Evolutionary conservation across 2,888 invertebrate genomes (phyloP), one percentile per base, ranked within the genome.

Genomic region (Diabrotica balteata): DNA sequence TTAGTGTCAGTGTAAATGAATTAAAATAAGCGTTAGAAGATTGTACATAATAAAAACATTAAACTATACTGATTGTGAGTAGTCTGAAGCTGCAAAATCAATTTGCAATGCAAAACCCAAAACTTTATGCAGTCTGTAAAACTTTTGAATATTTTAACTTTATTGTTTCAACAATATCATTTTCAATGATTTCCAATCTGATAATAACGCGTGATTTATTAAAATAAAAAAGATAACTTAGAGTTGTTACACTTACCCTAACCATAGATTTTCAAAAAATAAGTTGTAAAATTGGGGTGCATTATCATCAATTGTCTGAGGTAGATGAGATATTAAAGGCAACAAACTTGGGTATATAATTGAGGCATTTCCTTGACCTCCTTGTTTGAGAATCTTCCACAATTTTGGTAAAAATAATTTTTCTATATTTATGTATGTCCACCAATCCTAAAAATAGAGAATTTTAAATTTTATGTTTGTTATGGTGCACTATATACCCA

Each of bases 301-400:
- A 60, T 72, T 72, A 73, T 52, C 87, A 85, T 71, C 81, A 63
- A 86, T 76, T 42, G 87, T 85, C 17, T 84, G 82, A 7, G 91
- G 90, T 74, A 94, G 84, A 76, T 89, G 87, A 5, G 93, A 91
- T 58, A 96, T 80, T 69, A 96, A 86, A 8, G 94, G 94, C 64
- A 95, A 84, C 65, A 96, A 82, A 82, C 91, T 90, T 22, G 92
- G 92, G 68, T 90, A 90, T 74, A 95, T 87, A 7, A 89, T 86
- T 61, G 86, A 84, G 8, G 94, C 93, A 82, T 91, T 93, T 43
- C 93, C 93, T 84, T 91, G 89, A 0, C 93, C 95, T 59, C 92
- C 94, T 77, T 88, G 88, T 71, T 87, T 87, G 52, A 94, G 80
- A 51, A 92, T 84, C 58, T 86, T 84, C 82, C 88, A 89, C n/a